Evolutionary conservation across 2,888 invertebrate genomes (phyloP).

Genomic region (Aphodius sticticus): DNA sequence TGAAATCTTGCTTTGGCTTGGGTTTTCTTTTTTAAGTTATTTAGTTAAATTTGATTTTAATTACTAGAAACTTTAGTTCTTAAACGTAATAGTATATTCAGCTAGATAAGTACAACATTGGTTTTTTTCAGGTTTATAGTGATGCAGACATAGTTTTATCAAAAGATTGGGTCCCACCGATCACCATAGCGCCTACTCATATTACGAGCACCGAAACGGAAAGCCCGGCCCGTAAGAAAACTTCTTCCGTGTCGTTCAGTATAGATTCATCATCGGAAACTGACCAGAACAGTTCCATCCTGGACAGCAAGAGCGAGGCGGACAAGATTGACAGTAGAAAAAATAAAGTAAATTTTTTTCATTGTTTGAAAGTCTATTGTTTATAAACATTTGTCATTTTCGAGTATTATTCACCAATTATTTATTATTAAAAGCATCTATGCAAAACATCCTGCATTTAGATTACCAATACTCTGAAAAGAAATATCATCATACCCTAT

Average conservation of each 20-base stretch:
- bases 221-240: conserved; percentile 70
- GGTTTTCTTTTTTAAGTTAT: too few relatives aligned
- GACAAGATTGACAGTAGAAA: conserved; percentile 72
- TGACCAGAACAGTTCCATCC: conserved; percentile 59
- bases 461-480: too few relatives aligned
- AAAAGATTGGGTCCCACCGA: conserved; percentile 87
- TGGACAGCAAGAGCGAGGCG: conserved; percentile 64
- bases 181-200: conserved; percentile 76
- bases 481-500: too few relatives aligned
- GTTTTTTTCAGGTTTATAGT: conserved; percentile 71
- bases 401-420: too few relatives aligned
- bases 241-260: conserved; percentile 77
- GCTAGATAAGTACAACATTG: not conserved
- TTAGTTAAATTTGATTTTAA: too few relatives aligned
- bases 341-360: conserved; percentile 67
- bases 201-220: conserved; percentile 63
- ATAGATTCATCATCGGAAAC: conserved; percentile 67
- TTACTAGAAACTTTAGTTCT: too few relatives aligned
- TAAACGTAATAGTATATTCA: not conserved
- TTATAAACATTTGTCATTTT: too few relatives aligned
- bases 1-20: too few relatives aligned
- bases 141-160: conserved; percentile 89
- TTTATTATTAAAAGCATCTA: too few relatives aligned
- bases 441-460: too few relatives aligned
- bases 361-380: not conserved